Evolutionary conservation across 1,140 invertebrate species (phyloP), one percentile per base, ranked within the genome.

Genomic region (Lucilia sericata): DNA sequence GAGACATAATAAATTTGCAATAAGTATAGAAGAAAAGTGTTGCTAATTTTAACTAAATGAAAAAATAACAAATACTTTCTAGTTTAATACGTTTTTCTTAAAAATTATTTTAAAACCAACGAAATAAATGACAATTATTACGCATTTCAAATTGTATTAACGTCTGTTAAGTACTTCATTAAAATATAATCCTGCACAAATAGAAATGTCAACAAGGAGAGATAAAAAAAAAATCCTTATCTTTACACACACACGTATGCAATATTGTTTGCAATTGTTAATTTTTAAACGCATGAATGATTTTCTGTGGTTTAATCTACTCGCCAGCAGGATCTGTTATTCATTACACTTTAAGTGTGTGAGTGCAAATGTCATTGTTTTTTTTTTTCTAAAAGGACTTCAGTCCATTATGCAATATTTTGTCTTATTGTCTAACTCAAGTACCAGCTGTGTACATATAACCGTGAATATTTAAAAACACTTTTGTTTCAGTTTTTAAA

Each of bases 141-240:
- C 55, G 55, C 55, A 60, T 60, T 60, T 60, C 55, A 60, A 60
- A 60, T 60, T 60, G 55, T n/a, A 60, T 60, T 60, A 60, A 55
- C 51, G 51, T 55, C 17, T 12, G 51, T 55, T 55, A 12, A 55
- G 55, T 12, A 60, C 55, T 60, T 60, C 55, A 60, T 60, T 60
- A 60, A 60, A 60, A 60, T 60, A 17, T 60, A 60, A 60, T 60
- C 55, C 55, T n/a, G 8, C 55, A 17, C 14, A 60, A 60, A n/a
- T 7, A 60, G 55, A 60, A 17, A 60, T 60, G 55, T 60, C 55
- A 60, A 60, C 55, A 60, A n/a, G 42, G 10, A 42, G 5, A 42
- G 42, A 42, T 7, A 42, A 10, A 42, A 30, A 42, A 10, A 42
- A 30, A 30, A 30, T 42, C 14, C 14, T n/a, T 75, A 21, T 14